phyloP scores from a whole-genome alignment of 2,113 vertebrate genomes.

The Morone saxatilis region DNA sequence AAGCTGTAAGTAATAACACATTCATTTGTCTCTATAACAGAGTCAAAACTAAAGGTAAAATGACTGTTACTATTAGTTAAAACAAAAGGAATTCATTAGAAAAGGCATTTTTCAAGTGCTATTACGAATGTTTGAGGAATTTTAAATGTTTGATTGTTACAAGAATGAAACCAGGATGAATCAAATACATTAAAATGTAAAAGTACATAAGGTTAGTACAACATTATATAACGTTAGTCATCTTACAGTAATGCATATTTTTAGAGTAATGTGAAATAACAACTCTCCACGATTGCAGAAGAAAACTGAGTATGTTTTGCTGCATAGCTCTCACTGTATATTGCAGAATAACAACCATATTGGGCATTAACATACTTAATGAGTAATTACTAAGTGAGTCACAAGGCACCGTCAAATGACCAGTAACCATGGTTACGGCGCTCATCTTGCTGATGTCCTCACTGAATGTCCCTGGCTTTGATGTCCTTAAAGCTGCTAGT shows the following conservation, averaged over 20 bases:
- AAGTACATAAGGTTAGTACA: background rate
- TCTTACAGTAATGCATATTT: slow-evolving; percentile 27
- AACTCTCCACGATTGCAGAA: slow-evolving; percentile 5
- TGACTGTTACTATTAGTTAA: slow-evolving; percentile 5
- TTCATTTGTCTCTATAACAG: slow-evolving; percentile 50
- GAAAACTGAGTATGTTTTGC: slow-evolving; percentile 21
- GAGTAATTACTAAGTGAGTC: slow-evolving; percentile 60
- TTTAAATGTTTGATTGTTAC: background rate
- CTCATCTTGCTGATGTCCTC: slow-evolving; percentile 37
- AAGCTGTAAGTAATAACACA: slow-evolving; percentile 47
- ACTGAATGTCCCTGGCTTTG: slow-evolving; percentile 41
- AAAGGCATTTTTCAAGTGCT: slow-evolving; percentile 29
- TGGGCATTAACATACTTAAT: slow-evolving; percentile 15
- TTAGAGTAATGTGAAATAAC: slow-evolving; percentile 19
- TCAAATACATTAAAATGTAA: slow-evolving; percentile 7
- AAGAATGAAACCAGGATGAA: slow-evolving; percentile 13
- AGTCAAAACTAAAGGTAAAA: slow-evolving; percentile 6
- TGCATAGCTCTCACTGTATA: slow-evolving; percentile 70
- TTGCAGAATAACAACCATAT: slow-evolving; percentile 46
- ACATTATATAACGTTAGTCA: slow-evolving; percentile 18
- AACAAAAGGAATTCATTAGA: slow-evolving; percentile 6
- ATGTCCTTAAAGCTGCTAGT: slow-evolving; percentile 53
- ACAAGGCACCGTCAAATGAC: slow-evolving; percentile 73
- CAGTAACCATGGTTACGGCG: slow-evolving; percentile 68
- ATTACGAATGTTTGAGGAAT: slow-evolving; percentile 3